Percentiles rank a stretch among this genome's conserved stretches.
These are phyloP conservation scores for Falco biarmicus DNA, from an alignment of 2,797 vertebrate species.

Conservation along the genomic window DNA sequence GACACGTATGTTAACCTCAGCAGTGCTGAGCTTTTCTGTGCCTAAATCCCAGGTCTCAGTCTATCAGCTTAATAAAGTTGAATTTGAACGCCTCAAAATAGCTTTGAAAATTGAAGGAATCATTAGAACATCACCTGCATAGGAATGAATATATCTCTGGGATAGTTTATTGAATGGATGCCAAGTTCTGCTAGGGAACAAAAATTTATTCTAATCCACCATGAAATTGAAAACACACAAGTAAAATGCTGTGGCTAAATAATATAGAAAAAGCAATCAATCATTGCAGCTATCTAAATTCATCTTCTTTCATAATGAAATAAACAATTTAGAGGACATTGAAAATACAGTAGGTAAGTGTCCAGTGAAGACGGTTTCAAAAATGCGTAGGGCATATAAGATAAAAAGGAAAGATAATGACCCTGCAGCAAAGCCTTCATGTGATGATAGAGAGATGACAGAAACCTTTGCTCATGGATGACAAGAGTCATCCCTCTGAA, in stretches of 20 bases:
- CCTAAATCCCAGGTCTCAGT: not conserved
- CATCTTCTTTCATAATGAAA: not conserved
- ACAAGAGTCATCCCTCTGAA: not conserved
- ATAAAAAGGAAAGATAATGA: not conserved
- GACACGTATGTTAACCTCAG: not conserved
- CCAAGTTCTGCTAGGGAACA: not conserved
- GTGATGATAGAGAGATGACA: not conserved
- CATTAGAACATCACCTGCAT: not conserved
- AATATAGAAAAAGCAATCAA: not conserved
- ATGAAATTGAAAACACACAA: conserved; percentile 16
- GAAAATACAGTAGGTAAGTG: not conserved
- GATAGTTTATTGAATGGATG: not conserved
- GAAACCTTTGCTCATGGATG: not conserved
- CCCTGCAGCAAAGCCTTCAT: not conserved
- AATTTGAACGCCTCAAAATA: not conserved
- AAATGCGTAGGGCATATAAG: not conserved
- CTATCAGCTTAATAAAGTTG: not conserved
- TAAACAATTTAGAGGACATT: not conserved
- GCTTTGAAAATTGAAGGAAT: not conserved
- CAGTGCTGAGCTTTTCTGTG: not conserved
- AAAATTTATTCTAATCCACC: conserved; percentile 13
- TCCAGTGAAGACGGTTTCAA: not conserved
- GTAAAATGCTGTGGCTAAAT: not conserved
- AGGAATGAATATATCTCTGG: not conserved
- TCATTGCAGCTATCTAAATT: not conserved